A percentile compares a stretch with the other conserved stretches of the same genome.
phyloP scores from a whole-genome alignment of 2,113 vertebrate genomes.

The Lucifuga dentata region DNA sequence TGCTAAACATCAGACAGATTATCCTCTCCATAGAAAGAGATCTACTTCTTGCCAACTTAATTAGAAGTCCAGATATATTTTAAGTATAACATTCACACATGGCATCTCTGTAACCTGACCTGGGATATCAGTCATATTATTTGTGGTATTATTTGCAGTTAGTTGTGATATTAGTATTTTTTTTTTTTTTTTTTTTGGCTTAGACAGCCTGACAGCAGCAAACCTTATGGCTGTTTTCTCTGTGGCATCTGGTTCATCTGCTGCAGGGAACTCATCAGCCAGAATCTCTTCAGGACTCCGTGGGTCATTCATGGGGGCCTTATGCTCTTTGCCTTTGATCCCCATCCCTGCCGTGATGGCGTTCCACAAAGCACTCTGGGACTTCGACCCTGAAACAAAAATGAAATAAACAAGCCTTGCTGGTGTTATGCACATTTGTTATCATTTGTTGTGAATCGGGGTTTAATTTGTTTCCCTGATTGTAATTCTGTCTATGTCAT shows the following conservation, averaged over 20 bases:
- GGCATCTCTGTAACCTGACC: too few relatives aligned
- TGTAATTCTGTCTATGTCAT: background rate
- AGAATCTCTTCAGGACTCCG: slow-evolving; percentile 92
- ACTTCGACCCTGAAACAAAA: slow-evolving; percentile 89
- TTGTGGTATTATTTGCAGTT: too few relatives aligned
- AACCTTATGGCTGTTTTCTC: slow-evolving; percentile 97
- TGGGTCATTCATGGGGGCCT: slow-evolving; percentile 82
- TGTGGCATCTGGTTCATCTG: slow-evolving; percentile 89
- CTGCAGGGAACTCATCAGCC: slow-evolving; percentile 88
- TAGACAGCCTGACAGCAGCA: slow-evolving; percentile 62
- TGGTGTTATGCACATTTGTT: background rate
- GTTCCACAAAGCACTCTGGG: slow-evolving; percentile 93
- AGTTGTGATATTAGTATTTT: too few relatives aligned
- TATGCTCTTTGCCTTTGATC: slow-evolving; percentile 84
- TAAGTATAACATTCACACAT: background rate
- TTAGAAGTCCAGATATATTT: slow-evolving; percentile 19
- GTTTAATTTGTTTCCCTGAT: slow-evolving; percentile 4
- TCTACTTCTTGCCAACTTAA: slow-evolving; percentile 4
- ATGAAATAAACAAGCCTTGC: background rate
- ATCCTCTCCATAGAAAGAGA: slow-evolving; percentile 21
- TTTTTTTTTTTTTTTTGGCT: too few relatives aligned
- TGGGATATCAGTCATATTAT: too few relatives aligned
- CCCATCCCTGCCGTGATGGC: slow-evolving; percentile 88
- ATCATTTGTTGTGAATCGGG: too few relatives aligned
- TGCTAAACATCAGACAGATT: slow-evolving; percentile 54